Evolutionary conservation across 2,113 vertebrate species (phyloP).

Genomic region (Cervus canadensis): DNA sequence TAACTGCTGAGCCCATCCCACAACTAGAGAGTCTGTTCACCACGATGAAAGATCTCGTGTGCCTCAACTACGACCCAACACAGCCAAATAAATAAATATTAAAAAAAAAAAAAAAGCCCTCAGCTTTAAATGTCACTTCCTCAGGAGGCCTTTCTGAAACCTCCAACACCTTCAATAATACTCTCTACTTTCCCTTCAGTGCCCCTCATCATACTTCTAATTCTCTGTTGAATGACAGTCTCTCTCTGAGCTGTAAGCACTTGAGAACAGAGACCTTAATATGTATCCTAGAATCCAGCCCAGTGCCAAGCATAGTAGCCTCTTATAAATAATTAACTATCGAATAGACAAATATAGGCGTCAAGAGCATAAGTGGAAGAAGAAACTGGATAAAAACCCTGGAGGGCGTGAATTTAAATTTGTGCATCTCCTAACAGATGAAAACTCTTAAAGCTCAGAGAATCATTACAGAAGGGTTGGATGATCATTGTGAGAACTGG

Average conservation of each 20-base stretch:
- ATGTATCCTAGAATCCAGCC: background rate
- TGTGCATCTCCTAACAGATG: background rate
- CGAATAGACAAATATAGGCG: background rate
- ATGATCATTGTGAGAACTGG: background rate
- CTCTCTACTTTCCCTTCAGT: background rate
- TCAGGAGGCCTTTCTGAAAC: background rate
- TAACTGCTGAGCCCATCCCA: background rate
- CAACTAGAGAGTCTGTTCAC: background rate
- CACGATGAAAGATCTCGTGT: background rate
- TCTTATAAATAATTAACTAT: background rate
- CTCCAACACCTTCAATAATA: background rate
- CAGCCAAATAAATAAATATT: background rate
- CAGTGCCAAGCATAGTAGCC: background rate
- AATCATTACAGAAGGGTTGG: background rate
- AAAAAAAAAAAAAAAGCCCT: background rate
- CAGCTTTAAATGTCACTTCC: background rate
- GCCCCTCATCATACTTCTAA: background rate
- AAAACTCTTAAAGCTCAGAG: background rate
- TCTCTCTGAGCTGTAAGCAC: background rate
- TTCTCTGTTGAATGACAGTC: background rate
- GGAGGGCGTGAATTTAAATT: background rate
- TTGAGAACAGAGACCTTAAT: background rate
- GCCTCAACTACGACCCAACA: background rate
- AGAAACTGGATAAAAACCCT: background rate
- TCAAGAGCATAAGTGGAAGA: background rate